A percentile compares a stretch with the other conserved stretches of the same genome.
Evolutionary conservation across 2,113 vertebrate genomes (phyloP).

Genomic region (Falco punctatus): DNA sequence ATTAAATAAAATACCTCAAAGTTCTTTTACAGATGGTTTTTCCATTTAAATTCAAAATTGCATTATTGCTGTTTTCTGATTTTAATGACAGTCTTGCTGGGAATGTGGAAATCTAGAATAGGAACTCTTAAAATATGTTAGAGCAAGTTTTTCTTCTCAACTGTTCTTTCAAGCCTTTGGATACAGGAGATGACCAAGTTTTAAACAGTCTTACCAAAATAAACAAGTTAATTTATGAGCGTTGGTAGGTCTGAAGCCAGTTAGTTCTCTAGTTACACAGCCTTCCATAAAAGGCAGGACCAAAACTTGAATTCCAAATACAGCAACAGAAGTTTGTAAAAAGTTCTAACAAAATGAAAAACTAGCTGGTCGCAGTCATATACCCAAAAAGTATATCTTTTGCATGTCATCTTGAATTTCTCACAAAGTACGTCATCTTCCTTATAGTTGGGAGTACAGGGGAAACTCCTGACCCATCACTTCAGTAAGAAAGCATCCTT

Average conservation of each 20-base stretch:
- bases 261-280: not conserved
- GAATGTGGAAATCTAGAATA: not conserved
- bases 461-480: not conserved
- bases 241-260: not conserved
- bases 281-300: not conserved
- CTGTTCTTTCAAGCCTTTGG: not conserved
- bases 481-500: conserved; percentile 12
- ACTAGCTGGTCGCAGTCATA: not conserved
- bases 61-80: not conserved
- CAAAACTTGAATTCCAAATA: not conserved
- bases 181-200: not conserved
- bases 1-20: not conserved
- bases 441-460: not conserved
- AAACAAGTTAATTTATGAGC: not conserved
- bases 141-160: not conserved
- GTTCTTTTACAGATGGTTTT: not conserved
- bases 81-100: not conserved
- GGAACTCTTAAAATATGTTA: not conserved
- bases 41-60: not conserved
- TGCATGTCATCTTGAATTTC: not conserved
- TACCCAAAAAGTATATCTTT: not conserved
- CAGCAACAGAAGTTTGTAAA: not conserved
- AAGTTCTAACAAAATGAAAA: not conserved
- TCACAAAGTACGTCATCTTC: not conserved
- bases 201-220: not conserved